phyloP scores from a whole-genome alignment of 2,888 invertebrate genomes.

The Apodemia mormo region DNA sequence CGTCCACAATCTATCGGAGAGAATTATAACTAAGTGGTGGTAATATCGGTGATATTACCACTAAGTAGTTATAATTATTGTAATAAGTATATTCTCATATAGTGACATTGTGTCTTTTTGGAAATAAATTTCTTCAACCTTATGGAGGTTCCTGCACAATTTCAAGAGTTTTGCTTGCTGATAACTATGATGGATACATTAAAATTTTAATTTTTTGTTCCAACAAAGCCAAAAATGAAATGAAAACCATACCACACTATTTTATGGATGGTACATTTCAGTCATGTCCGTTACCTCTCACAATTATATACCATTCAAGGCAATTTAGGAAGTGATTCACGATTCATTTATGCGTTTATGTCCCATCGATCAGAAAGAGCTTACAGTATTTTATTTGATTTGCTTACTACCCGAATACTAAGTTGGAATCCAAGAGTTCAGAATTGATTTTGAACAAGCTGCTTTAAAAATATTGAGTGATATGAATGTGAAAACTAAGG shows the following conservation, averaged over 20 bases:
- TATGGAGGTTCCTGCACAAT: background rate
- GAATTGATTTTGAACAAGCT: constrained; percentile 2
- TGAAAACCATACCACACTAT: constrained; percentile 3
- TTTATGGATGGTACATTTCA: background rate
- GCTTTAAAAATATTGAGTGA: constrained; percentile 3
- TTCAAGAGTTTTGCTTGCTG: constrained; percentile 7
- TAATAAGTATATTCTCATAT: no score
- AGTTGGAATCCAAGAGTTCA: constrained; percentile 5
- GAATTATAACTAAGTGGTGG: no score
- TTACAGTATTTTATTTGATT: background rate
- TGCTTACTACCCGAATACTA: background rate
- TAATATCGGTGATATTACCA: no score
- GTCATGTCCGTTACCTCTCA: background rate
- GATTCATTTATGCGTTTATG: constrained; percentile 9
- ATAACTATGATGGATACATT: constrained; percentile 1
- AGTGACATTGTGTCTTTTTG: no score
- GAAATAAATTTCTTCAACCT: no score
- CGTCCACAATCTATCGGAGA: background rate
- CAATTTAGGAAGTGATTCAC: constrained; percentile 6
- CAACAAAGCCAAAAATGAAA: constrained; percentile 8
- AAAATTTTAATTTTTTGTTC: constrained; percentile 8
- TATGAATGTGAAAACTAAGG: background rate
- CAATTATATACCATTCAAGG: constrained; percentile 9
- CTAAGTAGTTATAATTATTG: no score
- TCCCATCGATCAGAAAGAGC: background rate